phyloP scores from a whole-genome alignment of 2,113 vertebrate species.

The Mastomys natalensis region DNA sequence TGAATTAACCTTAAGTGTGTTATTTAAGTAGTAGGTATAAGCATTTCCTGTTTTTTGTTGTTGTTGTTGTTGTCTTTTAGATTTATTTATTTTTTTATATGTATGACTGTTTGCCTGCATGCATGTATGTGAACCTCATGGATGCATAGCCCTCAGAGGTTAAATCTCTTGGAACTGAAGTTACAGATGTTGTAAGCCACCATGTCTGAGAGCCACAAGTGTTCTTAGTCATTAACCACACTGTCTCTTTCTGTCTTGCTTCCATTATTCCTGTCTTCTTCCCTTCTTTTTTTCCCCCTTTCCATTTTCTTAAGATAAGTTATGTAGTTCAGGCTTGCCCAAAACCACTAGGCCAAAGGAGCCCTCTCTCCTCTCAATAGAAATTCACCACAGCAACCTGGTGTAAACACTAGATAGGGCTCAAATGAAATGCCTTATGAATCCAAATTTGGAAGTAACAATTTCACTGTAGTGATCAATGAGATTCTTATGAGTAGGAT shows the following conservation, averaged over 20 bases:
- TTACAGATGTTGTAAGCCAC: neutral
- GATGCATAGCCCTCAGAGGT: neutral
- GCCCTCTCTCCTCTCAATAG: neutral
- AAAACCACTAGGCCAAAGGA: neutral
- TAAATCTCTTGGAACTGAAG: neutral
- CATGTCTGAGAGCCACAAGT: neutral
- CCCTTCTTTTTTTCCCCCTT: fast-evolving
- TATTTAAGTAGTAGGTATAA: slow-evolving; percentile 34
- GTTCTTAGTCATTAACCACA: neutral
- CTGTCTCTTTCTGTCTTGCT: neutral
- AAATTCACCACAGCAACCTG: neutral
- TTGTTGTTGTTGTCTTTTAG: neutral
- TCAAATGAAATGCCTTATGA: neutral
- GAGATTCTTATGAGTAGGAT: neutral
- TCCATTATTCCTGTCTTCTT: neutral
- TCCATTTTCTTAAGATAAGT: neutral
- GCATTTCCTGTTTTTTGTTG: neutral
- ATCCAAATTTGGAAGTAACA: neutral
- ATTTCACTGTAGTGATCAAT: neutral
- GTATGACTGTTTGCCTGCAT: neutral
- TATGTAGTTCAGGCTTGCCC: neutral
- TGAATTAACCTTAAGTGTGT: neutral
- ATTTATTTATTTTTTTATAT: neutral
- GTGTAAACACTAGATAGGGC: neutral
- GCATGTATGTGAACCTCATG: neutral